Evolutionary conservation across 1,140 invertebrate species (phyloP).

Genomic region (Penaeus indicus): DNA sequence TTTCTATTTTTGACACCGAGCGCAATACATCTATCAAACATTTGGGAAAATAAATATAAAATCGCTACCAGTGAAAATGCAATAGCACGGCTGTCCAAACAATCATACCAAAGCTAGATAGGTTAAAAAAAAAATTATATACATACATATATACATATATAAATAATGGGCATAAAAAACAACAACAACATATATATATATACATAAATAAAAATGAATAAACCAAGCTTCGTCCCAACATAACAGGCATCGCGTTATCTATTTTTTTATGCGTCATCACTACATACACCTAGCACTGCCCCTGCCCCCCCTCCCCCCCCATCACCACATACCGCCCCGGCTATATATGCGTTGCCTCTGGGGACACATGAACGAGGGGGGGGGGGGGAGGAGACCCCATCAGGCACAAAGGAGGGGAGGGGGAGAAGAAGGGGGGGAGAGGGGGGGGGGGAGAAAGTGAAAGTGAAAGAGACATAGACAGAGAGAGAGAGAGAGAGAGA

Average conservation of each 20-base stretch:
- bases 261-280: slow-evolving; percentile 15
- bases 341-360: neutral
- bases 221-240: slow-evolving; percentile 10
- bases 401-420: no score
- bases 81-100: slow-evolving; percentile 49
- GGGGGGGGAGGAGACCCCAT: neutral
- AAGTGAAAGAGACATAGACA: neutral
- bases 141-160: no score
- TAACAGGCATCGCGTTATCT: slow-evolving; percentile 31
- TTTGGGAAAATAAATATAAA: slow-evolving; percentile 40
- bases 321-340: neutral
- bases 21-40: slow-evolving; percentile 54
- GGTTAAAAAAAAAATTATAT: no score
- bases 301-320: neutral
- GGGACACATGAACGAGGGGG: slow-evolving; percentile 1
- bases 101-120: slow-evolving; percentile 43
- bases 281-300: no score
- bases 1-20: slow-evolving; percentile 43
- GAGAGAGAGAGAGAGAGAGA: neutral
- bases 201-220: slow-evolving; percentile 29
- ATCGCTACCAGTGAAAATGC: slow-evolving; percentile 36
- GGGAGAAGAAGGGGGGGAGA: neutral
- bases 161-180: no score
- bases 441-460: neutral
- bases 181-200: no score